Conservation (phyloP, 1,140 invertebrate species). For the Euwallacea similis region DNA sequence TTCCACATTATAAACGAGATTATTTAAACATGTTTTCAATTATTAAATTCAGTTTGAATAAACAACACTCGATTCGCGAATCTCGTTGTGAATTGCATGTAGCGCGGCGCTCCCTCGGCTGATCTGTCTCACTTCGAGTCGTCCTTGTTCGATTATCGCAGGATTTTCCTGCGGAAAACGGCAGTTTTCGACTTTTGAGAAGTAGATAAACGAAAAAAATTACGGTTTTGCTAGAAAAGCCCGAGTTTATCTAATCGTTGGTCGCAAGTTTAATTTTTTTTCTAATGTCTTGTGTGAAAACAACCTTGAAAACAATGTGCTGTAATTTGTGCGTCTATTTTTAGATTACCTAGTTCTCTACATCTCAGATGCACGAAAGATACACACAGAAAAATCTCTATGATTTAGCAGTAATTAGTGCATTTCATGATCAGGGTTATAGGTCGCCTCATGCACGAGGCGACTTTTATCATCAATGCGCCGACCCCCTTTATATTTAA, state of each 20-base stretch:
- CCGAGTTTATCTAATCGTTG: slow-evolving; percentile 14
- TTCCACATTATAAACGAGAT: slow-evolving; percentile 2
- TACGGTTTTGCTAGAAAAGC: background rate
- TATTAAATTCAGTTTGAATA: background rate
- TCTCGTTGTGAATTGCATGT: background rate
- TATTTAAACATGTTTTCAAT: slow-evolving; percentile 2
- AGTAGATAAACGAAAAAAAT: background rate
- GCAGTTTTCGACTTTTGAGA: too few relatives aligned
- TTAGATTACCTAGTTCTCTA: slow-evolving; percentile 30
- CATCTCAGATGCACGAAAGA: slow-evolving; percentile 18
- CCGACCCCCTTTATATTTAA: too few relatives aligned
- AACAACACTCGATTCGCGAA: background rate
- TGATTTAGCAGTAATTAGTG: background rate
- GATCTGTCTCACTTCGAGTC: background rate
- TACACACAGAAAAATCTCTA: slow-evolving; percentile 9
- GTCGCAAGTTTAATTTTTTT: slow-evolving; percentile 17
- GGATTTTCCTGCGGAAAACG: background rate
- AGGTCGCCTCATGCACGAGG: too few relatives aligned
- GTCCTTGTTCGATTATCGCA: slow-evolving; percentile 4
- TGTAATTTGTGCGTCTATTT: slow-evolving; percentile 31
- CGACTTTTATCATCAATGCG: too few relatives aligned
- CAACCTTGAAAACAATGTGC: slow-evolving; percentile 29
- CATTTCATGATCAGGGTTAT: too few relatives aligned
- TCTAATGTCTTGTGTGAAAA: slow-evolving; percentile 5
- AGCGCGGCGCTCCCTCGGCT: slow-evolving; percentile 1